These are phyloP conservation scores for Euschistus heros DNA, from an alignment of 1,140 invertebrate species.

Conservation along the genomic window DNA sequence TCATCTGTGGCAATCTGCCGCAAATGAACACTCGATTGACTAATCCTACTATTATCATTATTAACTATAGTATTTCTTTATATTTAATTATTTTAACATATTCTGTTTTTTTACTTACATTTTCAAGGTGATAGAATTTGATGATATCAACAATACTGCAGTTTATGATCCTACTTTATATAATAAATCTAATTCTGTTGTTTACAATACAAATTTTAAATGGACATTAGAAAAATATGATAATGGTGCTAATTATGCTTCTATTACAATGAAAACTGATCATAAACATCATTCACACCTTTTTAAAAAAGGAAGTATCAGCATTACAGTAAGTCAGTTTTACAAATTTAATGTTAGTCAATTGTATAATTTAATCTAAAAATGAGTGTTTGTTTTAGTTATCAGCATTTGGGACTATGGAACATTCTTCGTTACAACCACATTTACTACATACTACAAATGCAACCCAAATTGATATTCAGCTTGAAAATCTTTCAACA, in stretches of 20 bases:
- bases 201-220: constrained; percentile 34
- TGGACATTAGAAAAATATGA: neutral
- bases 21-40: no score
- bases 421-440: constrained; percentile 43
- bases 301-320: no score
- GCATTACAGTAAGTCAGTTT: no score
- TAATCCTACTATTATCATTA: no score
- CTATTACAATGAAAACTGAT: no score
- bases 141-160: constrained; percentile 42
- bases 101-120: constrained; percentile 16
- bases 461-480: constrained; percentile 48
- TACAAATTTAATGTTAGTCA: no score
- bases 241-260: neutral
- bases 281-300: no score
- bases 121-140: constrained; percentile 44
- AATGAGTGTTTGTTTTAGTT: constrained; percentile 35
- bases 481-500: constrained; percentile 41
- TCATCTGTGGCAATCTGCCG: no score
- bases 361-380: no score
- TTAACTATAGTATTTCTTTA: constrained; percentile 10
- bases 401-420: constrained; percentile 40
- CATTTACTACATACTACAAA: constrained; percentile 52
- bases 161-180: constrained; percentile 32
- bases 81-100: constrained; percentile 10
- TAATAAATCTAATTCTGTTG: constrained; percentile 30